Evolutionary conservation across 2,113 vertebrate species (phyloP).

Genomic region (Psophia crepitans): DNA sequence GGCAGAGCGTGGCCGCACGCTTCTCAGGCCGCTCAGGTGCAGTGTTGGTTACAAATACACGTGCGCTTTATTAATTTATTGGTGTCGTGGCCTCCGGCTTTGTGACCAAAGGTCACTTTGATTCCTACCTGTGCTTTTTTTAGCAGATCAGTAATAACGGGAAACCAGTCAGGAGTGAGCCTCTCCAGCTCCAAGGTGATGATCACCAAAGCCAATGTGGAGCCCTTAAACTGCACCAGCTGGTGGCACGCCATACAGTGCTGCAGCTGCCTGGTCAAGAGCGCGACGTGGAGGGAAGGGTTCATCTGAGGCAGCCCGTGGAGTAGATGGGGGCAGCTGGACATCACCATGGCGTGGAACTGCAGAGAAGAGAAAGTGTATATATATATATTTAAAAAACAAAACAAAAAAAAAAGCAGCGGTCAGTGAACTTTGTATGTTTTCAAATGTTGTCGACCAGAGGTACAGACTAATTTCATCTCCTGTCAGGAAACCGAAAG

Average conservation of each 20-base stretch:
- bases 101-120: constrained; percentile 47
- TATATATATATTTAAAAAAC: constrained; percentile 20
- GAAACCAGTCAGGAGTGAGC: constrained; percentile 83
- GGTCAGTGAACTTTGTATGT: constrained; percentile 66
- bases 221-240: constrained; percentile 95
- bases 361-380: constrained; percentile 63
- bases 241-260: constrained; percentile 99
- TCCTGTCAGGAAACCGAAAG: constrained; percentile 43
- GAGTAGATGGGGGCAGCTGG: constrained; percentile 76
- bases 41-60: background rate
- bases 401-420: constrained; percentile 16
- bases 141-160: constrained; percentile 87
- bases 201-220: constrained; percentile 95
- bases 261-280: constrained; percentile 95
- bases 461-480: constrained; percentile 60
- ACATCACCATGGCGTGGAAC: constrained; percentile 85
- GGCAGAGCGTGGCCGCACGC: background rate
- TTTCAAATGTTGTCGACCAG: constrained; percentile 56
- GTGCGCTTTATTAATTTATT: background rate
- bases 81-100: background rate
- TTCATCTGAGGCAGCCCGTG: constrained; percentile 85
- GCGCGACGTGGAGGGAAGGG: constrained; percentile 85
- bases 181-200: constrained; percentile 95
- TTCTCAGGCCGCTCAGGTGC: background rate
- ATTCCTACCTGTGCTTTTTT: constrained; percentile 89